Evolutionary conservation across 1,140 invertebrate genomes (phyloP), one percentile per base, ranked within the genome.

Genomic region (Orussus abietinus): DNA sequence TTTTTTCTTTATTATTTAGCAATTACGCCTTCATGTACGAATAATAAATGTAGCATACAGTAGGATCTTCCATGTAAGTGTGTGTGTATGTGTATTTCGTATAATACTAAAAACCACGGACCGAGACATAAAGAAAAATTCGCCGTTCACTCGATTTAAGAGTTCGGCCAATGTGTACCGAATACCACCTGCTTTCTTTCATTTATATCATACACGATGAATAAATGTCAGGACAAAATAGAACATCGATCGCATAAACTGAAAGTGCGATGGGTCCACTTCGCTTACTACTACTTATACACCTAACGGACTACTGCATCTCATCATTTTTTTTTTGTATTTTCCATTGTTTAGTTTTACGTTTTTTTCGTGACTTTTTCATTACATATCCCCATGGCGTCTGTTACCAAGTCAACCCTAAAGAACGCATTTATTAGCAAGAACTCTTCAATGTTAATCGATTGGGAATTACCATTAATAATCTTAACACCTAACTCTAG

Each of bases 401-500:
- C 51, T 53, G 48, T 61, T 53, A 55, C 57, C 55, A 43, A 57
- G 50, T 67, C 60, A 64, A 63, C 57, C 55, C 57, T 61, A 55
- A 57, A 61, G 58, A 60, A 48, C 55, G 41, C 55, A 62, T 61
- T 66, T 61, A 64, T 59, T 61, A 64, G 40, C 54, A 60, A 48
- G 20, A 62, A 56, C 28, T 51, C 47, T 59, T 21, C 36, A 38
- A 47, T 55, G 57, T 65, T 60, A 66, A 66, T 61, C 42, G 57
- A 66, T 62, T 55, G 48, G 53, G 51, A 38, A 55, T 56, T 44
- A 51, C 42, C 36, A 41, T n/a, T n/a, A n/a, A n/a, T n/a, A n/a
- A n/a, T n/a, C n/a, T n/a, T n/a, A n/a, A n/a, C n/a, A n/a, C n/a
- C n/a, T n/a, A n/a, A n/a, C n/a, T n/a, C n/a, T n/a, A n/a, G n/a